phyloP scores from a whole-genome alignment of 2,113 vertebrate species.

The Lampris incognitus region DNA sequence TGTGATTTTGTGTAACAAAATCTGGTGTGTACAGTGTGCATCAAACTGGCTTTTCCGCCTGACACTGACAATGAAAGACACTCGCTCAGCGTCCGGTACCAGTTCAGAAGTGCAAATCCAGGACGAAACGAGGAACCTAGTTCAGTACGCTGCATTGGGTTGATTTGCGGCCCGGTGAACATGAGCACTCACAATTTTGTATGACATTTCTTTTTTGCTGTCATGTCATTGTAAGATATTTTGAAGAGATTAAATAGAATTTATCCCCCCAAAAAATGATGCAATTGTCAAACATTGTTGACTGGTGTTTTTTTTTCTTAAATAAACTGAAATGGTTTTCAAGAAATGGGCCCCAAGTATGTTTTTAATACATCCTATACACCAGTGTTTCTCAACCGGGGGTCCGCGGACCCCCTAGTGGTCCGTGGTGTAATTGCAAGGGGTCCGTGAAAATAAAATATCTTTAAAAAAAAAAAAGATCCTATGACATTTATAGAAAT shows the following conservation, averaged over 20 bases:
- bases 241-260: slow-evolving; percentile 72
- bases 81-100: slow-evolving; percentile 4
- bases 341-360: slow-evolving; percentile 1
- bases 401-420: no score
- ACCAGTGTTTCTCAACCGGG: not conserved
- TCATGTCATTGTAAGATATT: slow-evolving; percentile 73
- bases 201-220: slow-evolving; percentile 43
- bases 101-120: not conserved
- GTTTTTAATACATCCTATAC: not conserved
- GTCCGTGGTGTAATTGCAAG: no score
- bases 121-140: not conserved
- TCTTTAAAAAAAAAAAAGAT: no score
- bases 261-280: slow-evolving; percentile 58
- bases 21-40: slow-evolving; percentile 24
- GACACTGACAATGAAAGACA: not conserved
- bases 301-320: slow-evolving; percentile 71
- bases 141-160: not conserved
- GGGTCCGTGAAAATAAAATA: no score
- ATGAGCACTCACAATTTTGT: slow-evolving; percentile 51
- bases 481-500: no score
- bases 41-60: slow-evolving; percentile 4
- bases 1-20: slow-evolving; percentile 52
- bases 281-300: slow-evolving; percentile 76
- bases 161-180: slow-evolving; percentile 24
- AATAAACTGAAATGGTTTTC: slow-evolving; percentile 43